Evolutionary conservation across 2,797 vertebrate genomes (phyloP).

Genomic region (Cryptoblepharus egeriae): DNA sequence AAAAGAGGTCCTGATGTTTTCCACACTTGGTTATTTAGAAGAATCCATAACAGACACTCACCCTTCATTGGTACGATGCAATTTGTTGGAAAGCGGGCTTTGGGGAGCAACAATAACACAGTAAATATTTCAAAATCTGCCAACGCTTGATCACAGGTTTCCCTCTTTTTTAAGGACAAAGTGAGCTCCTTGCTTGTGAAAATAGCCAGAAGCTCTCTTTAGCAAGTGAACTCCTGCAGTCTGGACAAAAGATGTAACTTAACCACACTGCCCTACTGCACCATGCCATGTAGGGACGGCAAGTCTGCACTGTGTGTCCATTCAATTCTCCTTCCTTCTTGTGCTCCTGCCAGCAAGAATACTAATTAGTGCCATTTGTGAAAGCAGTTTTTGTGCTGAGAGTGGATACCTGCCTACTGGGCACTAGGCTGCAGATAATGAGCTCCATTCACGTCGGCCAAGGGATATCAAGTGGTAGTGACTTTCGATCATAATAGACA

Average conservation of each 20-base stretch:
- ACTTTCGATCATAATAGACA: conserved; percentile 39
- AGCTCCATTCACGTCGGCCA: conserved; percentile 34
- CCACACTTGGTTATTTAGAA: neutral
- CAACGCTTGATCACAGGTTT: neutral
- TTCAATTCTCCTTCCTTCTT: conserved; percentile 34
- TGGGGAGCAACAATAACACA: neutral
- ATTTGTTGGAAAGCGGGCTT: neutral
- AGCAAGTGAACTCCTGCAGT: neutral
- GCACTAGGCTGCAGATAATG: conserved; percentile 13
- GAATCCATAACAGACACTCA: neutral
- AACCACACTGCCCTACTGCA: conserved; percentile 28
- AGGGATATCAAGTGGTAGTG: conserved; percentile 35
- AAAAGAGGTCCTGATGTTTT: neutral
- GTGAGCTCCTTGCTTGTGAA: conserved; percentile 7
- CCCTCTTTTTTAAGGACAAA: neutral
- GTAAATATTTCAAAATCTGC: neutral
- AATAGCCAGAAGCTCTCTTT: conserved; percentile 13
- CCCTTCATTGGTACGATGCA: neutral
- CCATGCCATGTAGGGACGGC: conserved; percentile 20
- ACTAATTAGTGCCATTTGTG: conserved; percentile 7
- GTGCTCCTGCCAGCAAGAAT: neutral
- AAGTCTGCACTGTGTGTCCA: neutral
- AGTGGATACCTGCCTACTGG: conserved; percentile 48
- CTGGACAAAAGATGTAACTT: neutral
- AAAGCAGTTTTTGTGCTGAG: conserved; percentile 29